phyloP scores from a whole-genome alignment of 2,113 vertebrate species.

The Myrmecophaga tridactyla region DNA sequence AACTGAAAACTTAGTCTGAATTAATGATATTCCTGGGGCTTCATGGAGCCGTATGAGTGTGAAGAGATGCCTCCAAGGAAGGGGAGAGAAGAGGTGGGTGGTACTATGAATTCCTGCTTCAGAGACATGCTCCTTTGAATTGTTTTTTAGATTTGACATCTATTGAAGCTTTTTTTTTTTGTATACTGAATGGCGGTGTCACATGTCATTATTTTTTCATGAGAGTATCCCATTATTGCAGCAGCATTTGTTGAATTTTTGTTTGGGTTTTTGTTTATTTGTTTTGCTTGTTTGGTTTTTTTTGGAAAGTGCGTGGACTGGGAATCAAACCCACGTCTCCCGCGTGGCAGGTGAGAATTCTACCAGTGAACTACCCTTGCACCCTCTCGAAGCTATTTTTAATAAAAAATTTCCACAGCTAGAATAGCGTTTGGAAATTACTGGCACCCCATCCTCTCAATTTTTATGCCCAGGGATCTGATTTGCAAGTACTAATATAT shows the following conservation, averaged over 20 bases:
- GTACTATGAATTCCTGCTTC: not conserved
- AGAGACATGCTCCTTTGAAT: not conserved
- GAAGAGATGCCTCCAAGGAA: not conserved
- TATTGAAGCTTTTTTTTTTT: too few species aligned
- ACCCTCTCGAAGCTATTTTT: conserved; percentile 28
- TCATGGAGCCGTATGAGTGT: not conserved
- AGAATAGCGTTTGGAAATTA: not conserved
- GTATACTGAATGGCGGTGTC: too few species aligned
- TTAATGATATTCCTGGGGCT: not conserved
- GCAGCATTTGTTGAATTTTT: too few species aligned
- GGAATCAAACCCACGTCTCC: too few species aligned
- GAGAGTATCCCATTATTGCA: too few species aligned
- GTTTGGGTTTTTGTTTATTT: too few species aligned
- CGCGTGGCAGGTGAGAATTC: too few species aligned
- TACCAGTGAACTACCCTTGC: too few species aligned
- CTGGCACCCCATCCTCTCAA: not conserved
- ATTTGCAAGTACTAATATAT: not conserved
- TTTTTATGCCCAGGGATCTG: conserved; percentile 31
- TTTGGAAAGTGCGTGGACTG: too few species aligned
- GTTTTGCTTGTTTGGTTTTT: too few species aligned
- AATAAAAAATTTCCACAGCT: not conserved
- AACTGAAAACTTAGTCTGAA: not conserved
- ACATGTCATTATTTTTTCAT: too few species aligned
- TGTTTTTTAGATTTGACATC: not conserved
- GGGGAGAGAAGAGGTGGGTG: not conserved